Percentiles rank a stretch among this genome's conserved stretches.
Conservation (phyloP, 1,140 invertebrate genomes). For the Drosophila malerkotliana region DNA sequence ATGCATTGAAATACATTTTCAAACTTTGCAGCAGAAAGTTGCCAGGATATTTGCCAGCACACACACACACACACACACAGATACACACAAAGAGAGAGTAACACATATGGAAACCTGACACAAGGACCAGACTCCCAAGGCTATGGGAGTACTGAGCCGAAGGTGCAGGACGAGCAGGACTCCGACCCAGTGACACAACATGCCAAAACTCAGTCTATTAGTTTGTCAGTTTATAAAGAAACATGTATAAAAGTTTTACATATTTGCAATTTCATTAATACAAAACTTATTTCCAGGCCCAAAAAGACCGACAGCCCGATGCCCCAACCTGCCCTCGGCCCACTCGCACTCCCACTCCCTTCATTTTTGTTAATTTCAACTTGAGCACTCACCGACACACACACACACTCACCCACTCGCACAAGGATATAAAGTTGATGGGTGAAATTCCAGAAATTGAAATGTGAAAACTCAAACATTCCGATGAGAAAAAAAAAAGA, state of each 20-base stretch:
- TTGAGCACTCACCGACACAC: constrained; percentile 43
- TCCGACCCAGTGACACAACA: constrained; percentile 60
- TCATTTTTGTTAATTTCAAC: constrained; percentile 79
- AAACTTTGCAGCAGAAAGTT: constrained; percentile 79
- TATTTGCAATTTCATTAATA: constrained; percentile 83
- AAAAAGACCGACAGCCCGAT: constrained; percentile 15
- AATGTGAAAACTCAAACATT: constrained; percentile 82
- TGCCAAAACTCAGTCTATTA: constrained; percentile 81
- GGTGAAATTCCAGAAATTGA: constrained; percentile 73
- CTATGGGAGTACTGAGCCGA: constrained; percentile 5
- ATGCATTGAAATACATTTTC: constrained; percentile 83
- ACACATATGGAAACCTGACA: constrained; percentile 28
- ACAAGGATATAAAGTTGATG: constrained; percentile 57
- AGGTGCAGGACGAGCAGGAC: constrained; percentile 28
- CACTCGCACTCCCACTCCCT: neutral
- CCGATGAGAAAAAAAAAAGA: constrained; percentile 56
- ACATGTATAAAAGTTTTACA: constrained; percentile 77
- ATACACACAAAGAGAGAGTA: neutral
- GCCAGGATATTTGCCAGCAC: constrained; percentile 66
- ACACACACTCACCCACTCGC: constrained; percentile 4
- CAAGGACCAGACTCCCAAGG: constrained; percentile 18
- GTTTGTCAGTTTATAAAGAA: constrained; percentile 82
- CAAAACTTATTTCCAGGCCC: constrained; percentile 70
- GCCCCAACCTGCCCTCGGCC: neutral
- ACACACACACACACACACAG: constrained; percentile 35